These are phyloP conservation scores for Idaea biselata DNA, from an alignment of 2,888 invertebrate species.

Conservation along the genomic window DNA sequence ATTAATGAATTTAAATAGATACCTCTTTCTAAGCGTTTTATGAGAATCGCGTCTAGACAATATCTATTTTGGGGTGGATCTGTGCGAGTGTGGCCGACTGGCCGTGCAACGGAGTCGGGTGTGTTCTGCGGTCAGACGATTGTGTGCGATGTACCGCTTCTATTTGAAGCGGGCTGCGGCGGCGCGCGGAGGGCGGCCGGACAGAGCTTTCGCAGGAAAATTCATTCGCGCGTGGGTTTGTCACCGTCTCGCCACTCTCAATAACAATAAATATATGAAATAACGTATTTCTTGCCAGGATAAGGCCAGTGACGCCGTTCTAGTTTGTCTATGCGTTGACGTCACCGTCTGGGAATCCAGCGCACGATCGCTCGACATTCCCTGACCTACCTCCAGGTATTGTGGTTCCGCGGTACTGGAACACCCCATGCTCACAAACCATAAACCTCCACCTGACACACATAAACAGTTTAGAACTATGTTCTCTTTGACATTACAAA, in stretches of 20 bases:
- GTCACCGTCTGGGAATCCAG: constrained; percentile 78
- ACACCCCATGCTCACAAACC: constrained; percentile 14
- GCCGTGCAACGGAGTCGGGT: constrained; percentile 30
- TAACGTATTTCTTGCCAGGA: constrained; percentile 70
- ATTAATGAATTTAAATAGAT: constrained; percentile 23
- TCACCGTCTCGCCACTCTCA: constrained; percentile 76
- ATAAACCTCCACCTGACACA: background rate
- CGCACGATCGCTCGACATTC: constrained; percentile 55
- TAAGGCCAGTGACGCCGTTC: constrained; percentile 71
- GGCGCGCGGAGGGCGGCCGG: constrained; percentile 45
- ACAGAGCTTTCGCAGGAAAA: constrained; percentile 51
- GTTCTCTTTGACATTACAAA: constrained; percentile 4
- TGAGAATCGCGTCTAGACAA: constrained; percentile 26
- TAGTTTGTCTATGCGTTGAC: constrained; percentile 76
- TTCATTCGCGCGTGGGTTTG: constrained; percentile 69
- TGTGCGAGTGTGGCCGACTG: constrained; percentile 25
- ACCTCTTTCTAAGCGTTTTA: constrained; percentile 25
- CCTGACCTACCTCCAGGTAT: constrained; percentile 75
- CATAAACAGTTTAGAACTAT: constrained; percentile 15
- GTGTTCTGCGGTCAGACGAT: constrained; percentile 24
- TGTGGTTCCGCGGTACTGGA: constrained; percentile 37
- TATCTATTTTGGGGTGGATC: constrained; percentile 29
- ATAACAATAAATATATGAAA: constrained; percentile 77
- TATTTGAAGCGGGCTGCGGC: constrained; percentile 51
- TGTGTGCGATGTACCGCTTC: constrained; percentile 25